These are phyloP conservation scores for Antheraea assamensis DNA, from an alignment of 2,888 invertebrate genomes.

Conservation along the genomic window DNA sequence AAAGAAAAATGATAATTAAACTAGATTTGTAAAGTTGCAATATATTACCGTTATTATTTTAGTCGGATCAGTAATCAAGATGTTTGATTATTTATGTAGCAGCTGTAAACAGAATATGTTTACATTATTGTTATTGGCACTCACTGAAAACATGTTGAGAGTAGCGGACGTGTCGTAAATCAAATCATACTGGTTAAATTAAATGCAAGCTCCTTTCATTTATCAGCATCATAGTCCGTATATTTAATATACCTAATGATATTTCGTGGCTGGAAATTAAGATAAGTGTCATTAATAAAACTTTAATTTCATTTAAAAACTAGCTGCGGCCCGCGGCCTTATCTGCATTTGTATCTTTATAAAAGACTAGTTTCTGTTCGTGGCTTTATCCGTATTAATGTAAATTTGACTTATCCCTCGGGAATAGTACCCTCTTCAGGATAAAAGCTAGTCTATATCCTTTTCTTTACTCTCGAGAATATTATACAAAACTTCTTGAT, in stretches of 20 bases:
- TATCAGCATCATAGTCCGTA: not conserved
- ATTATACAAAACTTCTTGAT: too few species aligned
- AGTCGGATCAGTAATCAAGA: conserved; percentile 14
- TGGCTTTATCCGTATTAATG: too few species aligned
- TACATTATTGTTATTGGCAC: conserved; percentile 61
- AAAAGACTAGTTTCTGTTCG: too few species aligned
- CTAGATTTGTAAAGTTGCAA: not conserved
- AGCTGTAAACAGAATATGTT: conserved; percentile 54
- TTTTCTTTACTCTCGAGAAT: too few species aligned
- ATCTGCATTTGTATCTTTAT: too few species aligned
- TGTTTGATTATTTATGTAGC: conserved; percentile 45
- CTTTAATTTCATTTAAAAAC: not conserved
- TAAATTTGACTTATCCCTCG: too few species aligned
- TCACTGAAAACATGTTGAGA: conserved; percentile 37
- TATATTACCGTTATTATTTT: conserved; percentile 16
- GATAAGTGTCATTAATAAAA: not conserved
- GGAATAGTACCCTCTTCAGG: too few species aligned
- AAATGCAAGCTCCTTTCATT: not conserved
- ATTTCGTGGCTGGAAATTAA: not conserved
- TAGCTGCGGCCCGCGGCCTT: too few species aligned
- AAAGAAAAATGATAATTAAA: not conserved
- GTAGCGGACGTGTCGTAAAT: conserved; percentile 36
- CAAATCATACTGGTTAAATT: conserved; percentile 13
- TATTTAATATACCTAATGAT: not conserved
- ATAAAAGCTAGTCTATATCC: too few species aligned